Base-by-base conservation (phyloP, 2,888 invertebrate species). In the Diaphora mendica region DNA sequence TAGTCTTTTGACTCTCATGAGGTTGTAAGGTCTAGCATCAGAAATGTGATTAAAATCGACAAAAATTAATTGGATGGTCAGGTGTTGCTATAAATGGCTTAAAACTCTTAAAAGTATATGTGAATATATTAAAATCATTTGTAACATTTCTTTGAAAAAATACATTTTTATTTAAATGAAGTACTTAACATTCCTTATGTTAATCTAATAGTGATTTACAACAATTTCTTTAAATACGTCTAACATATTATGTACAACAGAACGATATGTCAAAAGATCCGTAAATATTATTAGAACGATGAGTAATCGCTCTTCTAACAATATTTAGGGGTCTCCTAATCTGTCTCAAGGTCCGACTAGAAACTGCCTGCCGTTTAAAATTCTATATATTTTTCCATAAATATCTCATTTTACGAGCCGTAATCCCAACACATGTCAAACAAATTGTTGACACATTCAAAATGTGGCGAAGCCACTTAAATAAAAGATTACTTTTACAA, bases 401-500 rank as follows among this genome's bases (percentile, higher is more conserved):
- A 93, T 87, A 88, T 87, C 78, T 80, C 77, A 85, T 86, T 93
- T 93, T 93, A 93, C 88, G 94, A 89, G 82, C 87, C 74, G 85
- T 89, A 89, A 89, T 89, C 89, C 87, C 79, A 89, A 93, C 94
- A 93, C 86, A 92, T 93, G 94, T 93, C 93, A 93, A 93, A 93
- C 92, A 92, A 93, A 92, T 93, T 91, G 91, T 91, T 92, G 90
- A 91, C 93, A 92, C 90, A 85, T 89, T 86, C 77, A 88, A 88
- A 91, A 87, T 86, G 89, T 87, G 90, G 86, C 86, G 85, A 87
- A 88, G 86, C 86, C 90, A 89, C 89, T 89, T 90, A 91, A 91
- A 90, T 88, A 89, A 87, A 85, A 86, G 83, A 85, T 87, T 86
- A 82, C 79, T 71, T 79, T 78, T 83, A 81, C 79, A 80, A 76